Evolutionary conservation across 2,113 vertebrate genomes (phyloP).

Genomic region (Sminthopsis crassicaudata): DNA sequence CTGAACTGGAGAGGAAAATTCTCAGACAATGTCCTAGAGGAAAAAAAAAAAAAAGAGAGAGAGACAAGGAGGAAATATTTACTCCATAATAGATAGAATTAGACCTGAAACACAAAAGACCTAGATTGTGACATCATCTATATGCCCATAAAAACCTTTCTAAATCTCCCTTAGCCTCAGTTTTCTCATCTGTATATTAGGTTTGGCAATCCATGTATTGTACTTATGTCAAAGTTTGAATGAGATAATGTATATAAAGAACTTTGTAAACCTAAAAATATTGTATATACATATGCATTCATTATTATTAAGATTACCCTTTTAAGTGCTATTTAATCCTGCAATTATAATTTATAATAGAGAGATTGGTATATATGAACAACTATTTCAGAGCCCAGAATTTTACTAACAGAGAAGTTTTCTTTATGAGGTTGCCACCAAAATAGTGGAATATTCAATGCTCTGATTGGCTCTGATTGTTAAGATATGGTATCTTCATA

Average conservation of each 20-base stretch:
- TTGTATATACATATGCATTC: neutral
- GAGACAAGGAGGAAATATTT: neutral
- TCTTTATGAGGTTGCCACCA: neutral
- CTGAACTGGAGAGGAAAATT: neutral
- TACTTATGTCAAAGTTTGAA: neutral
- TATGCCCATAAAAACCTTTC: neutral
- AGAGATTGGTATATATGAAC: neutral
- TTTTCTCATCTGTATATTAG: neutral
- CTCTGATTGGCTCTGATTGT: constrained; percentile 19
- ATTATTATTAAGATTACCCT: neutral
- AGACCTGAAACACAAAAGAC: neutral
- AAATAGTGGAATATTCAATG: neutral
- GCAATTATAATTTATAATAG: neutral
- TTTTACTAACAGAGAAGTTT: neutral
- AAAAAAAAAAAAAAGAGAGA: neutral
- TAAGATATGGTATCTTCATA: neutral
- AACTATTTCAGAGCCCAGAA: neutral
- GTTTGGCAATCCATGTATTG: neutral
- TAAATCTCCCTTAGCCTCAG: neutral
- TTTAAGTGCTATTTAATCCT: neutral
- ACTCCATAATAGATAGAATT: neutral
- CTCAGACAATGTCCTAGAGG: neutral
- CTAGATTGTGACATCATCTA: neutral
- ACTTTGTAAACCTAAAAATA: neutral
- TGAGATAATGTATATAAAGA: neutral